Base-by-base conservation (phyloP, 2,888 invertebrate species). In the Venusia cambrica region DNA sequence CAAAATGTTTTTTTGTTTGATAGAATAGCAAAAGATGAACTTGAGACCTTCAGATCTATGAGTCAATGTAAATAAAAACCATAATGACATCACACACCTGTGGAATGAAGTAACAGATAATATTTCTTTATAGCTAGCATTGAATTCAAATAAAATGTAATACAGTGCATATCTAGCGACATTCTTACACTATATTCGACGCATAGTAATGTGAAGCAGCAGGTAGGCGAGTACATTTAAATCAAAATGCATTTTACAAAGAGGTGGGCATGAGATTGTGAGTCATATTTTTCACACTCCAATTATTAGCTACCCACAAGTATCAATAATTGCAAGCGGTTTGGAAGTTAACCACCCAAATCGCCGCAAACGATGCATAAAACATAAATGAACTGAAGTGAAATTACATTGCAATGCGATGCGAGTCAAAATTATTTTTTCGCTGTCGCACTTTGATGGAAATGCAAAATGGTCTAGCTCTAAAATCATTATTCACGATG, bases 261-360 rank as follows among this genome's bases (percentile, higher is more conserved):
- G 54, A 71, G 59, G 78, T 76, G 73, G 80, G 73, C 63, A 68
- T 69, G 60, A 57, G 66, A 65, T 75, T 70, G 69, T 78, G 80
- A 84, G 67, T 83, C 83, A 85, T 62, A 38, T 28, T 62, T 74
- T 81, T 85, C 85, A 85, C 85, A 87, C 85, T 85, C 87, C 65
- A 85, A 78, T 85, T 83, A 79, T n/a, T n/a, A 57, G 66, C 72
- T 81, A 76, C 80, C 73, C 72, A 73, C 79, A 15, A 72, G 66
- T 74, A 76, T 73, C 72, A 78, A 78, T 74, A 73, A 77, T 78
- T 79, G 67, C 59, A 65, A 73, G 57, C 47, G 61, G 72, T n/a
- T n/a, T n/a, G n/a, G n/a, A n/a, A 71, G 54, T 68, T 74, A 76
- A 73, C 68, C 69, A 71, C 72, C 77, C 62, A 77, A 87, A 81